These are phyloP conservation scores for Actinostola sp. DNA, from an alignment of 92 coral and sea anemone genomes.

Conservation along the genomic window DNA sequence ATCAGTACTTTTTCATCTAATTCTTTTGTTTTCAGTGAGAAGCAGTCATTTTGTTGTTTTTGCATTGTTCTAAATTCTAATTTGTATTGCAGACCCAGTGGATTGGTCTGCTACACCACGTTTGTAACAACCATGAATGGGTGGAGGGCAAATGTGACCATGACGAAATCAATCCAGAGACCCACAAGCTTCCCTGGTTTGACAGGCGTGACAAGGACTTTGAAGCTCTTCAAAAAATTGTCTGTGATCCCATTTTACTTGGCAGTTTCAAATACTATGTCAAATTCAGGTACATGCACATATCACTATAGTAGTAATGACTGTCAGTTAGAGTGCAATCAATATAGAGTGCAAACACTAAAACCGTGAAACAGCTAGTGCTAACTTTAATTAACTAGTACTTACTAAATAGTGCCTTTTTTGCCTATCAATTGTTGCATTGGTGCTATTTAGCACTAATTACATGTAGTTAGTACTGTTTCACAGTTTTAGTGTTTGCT, in stretches of 20 bases:
- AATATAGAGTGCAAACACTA: too few species aligned
- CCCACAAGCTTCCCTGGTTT: conserved; percentile 47
- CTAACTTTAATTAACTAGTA: too few species aligned
- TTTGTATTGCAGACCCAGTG: conserved; percentile 29
- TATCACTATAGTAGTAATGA: not conserved
- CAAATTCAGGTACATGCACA: conserved; percentile 39
- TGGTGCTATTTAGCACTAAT: too few species aligned
- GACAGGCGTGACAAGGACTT: conserved; percentile 53
- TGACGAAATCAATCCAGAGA: conserved; percentile 15
- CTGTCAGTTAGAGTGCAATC: not conserved
- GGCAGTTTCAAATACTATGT: conserved; percentile 48
- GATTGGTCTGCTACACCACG: conserved; percentile 49
- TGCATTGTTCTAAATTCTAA: too few species aligned
- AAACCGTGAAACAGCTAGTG: too few species aligned
- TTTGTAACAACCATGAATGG: conserved; percentile 59
- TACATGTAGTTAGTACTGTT: too few species aligned
- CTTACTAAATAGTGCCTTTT: too few species aligned
- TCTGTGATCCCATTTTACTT: conserved; percentile 38
- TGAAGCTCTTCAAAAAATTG: conserved; percentile 42
- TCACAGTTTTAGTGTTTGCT: too few species aligned
- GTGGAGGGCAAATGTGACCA: conserved; percentile 48
- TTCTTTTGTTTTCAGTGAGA: not conserved
- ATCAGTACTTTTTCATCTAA: not conserved
- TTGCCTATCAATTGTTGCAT: too few species aligned
- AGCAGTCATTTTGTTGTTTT: not conserved